Conservation (phyloP, 2,797 vertebrate genomes). For the Pipistrellus pipistrellus region DNA sequence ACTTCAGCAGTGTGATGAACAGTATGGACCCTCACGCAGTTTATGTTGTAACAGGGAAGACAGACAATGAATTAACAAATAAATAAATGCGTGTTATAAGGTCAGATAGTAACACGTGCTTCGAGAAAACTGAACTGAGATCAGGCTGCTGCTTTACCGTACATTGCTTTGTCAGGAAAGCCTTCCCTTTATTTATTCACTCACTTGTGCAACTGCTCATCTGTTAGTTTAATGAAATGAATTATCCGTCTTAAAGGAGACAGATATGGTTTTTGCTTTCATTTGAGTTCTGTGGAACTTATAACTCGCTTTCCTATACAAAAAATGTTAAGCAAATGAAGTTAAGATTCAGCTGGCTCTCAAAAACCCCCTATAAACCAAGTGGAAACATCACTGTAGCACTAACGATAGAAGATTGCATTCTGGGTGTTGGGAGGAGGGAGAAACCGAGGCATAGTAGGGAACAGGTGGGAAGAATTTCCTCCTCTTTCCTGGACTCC, state of each 20-base stretch:
- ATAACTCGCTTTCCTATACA: not conserved
- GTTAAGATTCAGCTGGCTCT: conserved; percentile 24
- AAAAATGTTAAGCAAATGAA: not conserved
- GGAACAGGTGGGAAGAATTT: not conserved
- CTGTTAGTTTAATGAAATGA: not conserved
- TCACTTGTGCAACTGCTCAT: not conserved
- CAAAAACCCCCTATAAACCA: not conserved
- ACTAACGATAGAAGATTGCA: not conserved
- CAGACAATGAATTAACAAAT: not conserved
- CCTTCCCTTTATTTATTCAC: not conserved
- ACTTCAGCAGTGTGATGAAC: not conserved
- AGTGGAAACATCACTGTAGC: not conserved
- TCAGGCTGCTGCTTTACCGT: not conserved
- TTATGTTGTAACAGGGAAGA: not conserved
- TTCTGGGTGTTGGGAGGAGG: not conserved
- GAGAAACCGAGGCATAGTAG: not conserved
- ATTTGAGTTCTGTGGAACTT: conserved; percentile 37
- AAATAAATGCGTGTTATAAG: not conserved
- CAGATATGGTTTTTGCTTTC: not conserved
- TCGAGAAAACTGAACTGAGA: not conserved
- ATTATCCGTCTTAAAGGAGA: not conserved
- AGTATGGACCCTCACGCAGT: not conserved
- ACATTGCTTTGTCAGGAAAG: not conserved
- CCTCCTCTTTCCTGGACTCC: not conserved
- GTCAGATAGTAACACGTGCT: not conserved